Evolutionary conservation across 2,797 vertebrate species (phyloP).

Genomic region (Nyctibius grandis): DNA sequence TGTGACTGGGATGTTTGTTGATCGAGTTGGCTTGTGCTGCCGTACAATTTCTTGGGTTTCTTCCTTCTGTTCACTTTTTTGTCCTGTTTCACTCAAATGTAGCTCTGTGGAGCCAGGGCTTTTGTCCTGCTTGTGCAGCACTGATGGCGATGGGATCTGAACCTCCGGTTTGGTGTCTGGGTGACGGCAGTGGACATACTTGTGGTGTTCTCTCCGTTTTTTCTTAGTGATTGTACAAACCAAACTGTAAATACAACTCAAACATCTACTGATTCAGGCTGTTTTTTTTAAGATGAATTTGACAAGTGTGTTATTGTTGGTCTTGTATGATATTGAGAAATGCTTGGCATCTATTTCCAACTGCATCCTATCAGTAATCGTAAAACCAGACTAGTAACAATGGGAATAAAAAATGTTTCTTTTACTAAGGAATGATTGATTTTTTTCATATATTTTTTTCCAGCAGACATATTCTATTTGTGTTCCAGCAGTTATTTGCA

Average conservation of each 20-base stretch:
- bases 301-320: slow-evolving; percentile 24
- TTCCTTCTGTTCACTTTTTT: neutral
- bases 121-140: neutral
- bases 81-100: neutral
- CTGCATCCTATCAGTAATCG: slow-evolving; percentile 24
- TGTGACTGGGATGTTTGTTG: accelerated
- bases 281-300: neutral
- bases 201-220: neutral
- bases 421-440: slow-evolving; percentile 32
- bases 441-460: slow-evolving; percentile 30
- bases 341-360: neutral
- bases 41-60: accelerated
- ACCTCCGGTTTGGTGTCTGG: neutral
- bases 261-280: neutral
- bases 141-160: accelerated
- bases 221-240: neutral
- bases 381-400: slow-evolving; percentile 45
- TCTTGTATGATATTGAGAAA: neutral
- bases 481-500: slow-evolving; percentile 36
- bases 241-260: neutral
- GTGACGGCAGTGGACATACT: neutral
- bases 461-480: slow-evolving; percentile 11
- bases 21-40: neutral
- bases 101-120: neutral
- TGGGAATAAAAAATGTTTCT: slow-evolving; percentile 16